Evolutionary conservation across 2,888 invertebrate genomes (phyloP).

Genomic region (Theretra japonica): DNA sequence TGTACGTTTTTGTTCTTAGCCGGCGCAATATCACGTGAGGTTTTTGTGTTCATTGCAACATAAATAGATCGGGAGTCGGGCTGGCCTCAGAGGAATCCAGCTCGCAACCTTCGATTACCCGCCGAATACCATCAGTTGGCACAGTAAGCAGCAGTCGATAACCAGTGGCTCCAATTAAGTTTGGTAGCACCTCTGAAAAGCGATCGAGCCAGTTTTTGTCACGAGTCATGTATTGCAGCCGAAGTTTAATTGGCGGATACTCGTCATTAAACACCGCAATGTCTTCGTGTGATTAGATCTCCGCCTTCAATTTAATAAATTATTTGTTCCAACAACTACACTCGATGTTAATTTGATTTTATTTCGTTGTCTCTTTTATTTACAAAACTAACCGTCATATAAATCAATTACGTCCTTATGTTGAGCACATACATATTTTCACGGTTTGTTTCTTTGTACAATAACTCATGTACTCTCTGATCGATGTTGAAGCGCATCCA

Average conservation of each 20-base stretch:
- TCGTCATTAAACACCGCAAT: conserved; percentile 63
- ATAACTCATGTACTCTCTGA: conserved; percentile 55
- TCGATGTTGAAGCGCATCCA: conserved; percentile 68
- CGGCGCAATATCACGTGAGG: conserved; percentile 51
- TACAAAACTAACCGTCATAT: conserved; percentile 21
- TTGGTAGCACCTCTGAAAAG: conserved; percentile 78
- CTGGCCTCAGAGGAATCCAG: conserved; percentile 44
- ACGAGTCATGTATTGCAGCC: conserved; percentile 52
- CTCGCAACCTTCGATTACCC: conserved; percentile 67
- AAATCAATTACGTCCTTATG: conserved; percentile 24
- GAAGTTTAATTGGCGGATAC: conserved; percentile 78
- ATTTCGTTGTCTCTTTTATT: conserved; percentile 25
- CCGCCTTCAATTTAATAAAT: conserved; percentile 26
- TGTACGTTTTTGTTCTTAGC: conserved; percentile 49
- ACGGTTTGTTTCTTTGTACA: conserved; percentile 52
- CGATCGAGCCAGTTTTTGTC: conserved; percentile 77
- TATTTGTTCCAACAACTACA: conserved; percentile 18
- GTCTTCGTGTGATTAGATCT: conserved; percentile 43
- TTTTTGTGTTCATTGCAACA: conserved; percentile 56
- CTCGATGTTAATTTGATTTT: conserved; percentile 22
- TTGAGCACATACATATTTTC: conserved; percentile 41
- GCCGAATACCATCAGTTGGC: conserved; percentile 56
- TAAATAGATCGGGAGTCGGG: conserved; percentile 58
- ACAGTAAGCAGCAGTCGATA: conserved; percentile 71
- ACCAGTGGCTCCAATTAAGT: conserved; percentile 77